These are phyloP conservation scores for Carterocephalus palaemon DNA, from an alignment of 2,888 invertebrate species.

Conservation along the genomic window DNA sequence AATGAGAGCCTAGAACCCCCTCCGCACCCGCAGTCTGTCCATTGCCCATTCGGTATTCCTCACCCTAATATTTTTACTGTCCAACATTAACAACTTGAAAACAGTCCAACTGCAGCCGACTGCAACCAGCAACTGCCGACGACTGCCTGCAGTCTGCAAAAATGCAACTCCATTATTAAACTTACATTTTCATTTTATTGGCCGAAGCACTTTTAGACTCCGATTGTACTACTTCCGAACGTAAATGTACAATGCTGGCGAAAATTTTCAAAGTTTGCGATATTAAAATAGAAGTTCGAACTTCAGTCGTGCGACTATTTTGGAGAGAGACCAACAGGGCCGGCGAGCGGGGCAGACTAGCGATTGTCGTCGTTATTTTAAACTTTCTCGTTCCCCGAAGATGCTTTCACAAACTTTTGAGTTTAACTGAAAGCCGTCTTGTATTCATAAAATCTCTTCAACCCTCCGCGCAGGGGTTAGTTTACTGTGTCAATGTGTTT, in stretches of 20 bases:
- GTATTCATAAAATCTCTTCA: no score
- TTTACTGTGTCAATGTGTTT: no score
- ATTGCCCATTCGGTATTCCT: no score
- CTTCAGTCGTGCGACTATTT: slow-evolving; percentile 15
- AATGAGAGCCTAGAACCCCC: no score
- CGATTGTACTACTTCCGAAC: slow-evolving; percentile 8
- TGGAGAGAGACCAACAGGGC: slow-evolving; percentile 19
- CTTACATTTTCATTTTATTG: slow-evolving; percentile 20
- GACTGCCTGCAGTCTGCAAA: no score
- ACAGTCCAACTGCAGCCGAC: neutral
- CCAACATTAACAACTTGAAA: no score
- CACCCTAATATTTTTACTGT: no score
- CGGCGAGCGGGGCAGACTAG: slow-evolving; percentile 3
- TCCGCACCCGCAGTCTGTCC: no score
- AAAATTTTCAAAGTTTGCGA: slow-evolving; percentile 15
- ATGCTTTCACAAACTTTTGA: neutral
- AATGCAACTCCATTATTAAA: slow-evolving; percentile 6
- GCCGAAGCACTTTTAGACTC: slow-evolving; percentile 8
- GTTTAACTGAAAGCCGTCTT: no score
- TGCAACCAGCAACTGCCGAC: no score
- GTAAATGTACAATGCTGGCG: slow-evolving; percentile 18
- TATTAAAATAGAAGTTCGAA: slow-evolving; percentile 19
- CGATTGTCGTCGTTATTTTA: slow-evolving; percentile 19
- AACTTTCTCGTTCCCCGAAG: slow-evolving; percentile 3
- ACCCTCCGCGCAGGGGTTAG: no score